These are phyloP conservation scores for Metellina segmentata DNA, from an alignment of 2,888 invertebrate genomes.

Conservation along the genomic window DNA sequence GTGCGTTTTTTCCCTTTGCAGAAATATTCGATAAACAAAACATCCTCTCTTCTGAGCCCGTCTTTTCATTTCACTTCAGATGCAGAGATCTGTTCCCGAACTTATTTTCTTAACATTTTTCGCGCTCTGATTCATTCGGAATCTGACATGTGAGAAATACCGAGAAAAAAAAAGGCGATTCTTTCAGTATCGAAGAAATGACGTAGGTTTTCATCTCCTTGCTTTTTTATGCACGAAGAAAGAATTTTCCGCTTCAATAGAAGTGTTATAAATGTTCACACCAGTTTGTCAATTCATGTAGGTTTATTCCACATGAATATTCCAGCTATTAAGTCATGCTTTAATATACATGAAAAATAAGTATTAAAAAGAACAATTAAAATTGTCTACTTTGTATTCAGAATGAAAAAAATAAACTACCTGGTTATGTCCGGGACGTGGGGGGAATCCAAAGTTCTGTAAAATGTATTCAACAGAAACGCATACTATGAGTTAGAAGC, in stretches of 20 bases:
- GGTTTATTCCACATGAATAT: too few relatives aligned
- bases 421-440: too few relatives aligned
- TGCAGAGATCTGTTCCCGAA: constrained; percentile 31
- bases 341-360: too few relatives aligned
- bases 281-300: neutral
- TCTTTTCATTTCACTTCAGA: constrained; percentile 53
- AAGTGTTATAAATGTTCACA: neutral
- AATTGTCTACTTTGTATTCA: too few relatives aligned
- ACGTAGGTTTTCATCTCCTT: neutral
- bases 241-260: neutral
- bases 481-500: too few relatives aligned
- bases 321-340: too few relatives aligned
- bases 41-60: constrained; percentile 42
- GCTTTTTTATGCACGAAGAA: neutral
- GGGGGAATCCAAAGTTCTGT: too few relatives aligned
- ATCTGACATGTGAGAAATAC: constrained; percentile 35
- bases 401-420: too few relatives aligned
- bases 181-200: neutral
- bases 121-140: constrained; percentile 37
- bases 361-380: too few relatives aligned
- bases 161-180: constrained; percentile 26
- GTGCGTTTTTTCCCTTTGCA: constrained; percentile 21
- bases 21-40: constrained; percentile 65
- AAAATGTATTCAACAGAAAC: too few relatives aligned
- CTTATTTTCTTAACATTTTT: constrained; percentile 55